phyloP scores from a whole-genome alignment of 2,888 invertebrate genomes.

The Drosophila robusta region DNA sequence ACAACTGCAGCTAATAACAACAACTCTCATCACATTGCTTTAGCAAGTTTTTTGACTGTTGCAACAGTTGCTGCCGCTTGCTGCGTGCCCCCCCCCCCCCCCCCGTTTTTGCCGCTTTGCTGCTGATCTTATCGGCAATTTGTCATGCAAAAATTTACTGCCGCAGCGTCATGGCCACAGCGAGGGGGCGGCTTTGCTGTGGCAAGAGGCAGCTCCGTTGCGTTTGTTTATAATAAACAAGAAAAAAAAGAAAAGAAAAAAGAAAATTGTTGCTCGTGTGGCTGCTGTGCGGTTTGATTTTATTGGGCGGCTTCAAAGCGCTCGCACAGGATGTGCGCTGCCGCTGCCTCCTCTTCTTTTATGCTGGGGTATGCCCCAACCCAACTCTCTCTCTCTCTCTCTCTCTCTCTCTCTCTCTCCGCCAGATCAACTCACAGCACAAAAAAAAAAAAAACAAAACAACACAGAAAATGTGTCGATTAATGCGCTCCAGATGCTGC shows the following conservation, averaged over 20 bases:
- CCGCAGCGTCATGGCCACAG: constrained; percentile 38
- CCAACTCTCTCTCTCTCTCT: constrained; percentile 1
- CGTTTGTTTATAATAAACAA: constrained; percentile 68
- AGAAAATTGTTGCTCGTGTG: constrained; percentile 49
- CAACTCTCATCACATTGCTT: constrained; percentile 38
- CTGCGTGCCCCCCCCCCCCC: constrained; percentile 30
- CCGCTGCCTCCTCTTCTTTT: constrained; percentile 12
- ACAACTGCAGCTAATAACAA: constrained; percentile 8
- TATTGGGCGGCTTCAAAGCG: constrained; percentile 69
- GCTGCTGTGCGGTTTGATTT: constrained; percentile 42
- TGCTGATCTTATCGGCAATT: constrained; percentile 81
- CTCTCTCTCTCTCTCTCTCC: constrained; percentile 18
- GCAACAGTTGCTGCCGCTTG: constrained; percentile 20
- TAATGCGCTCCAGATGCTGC: constrained; percentile 79
- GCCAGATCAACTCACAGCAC: constrained; percentile 60
- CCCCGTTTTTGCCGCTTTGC: constrained; percentile 27
- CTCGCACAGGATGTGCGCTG: constrained; percentile 65
- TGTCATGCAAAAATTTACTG: constrained; percentile 81
- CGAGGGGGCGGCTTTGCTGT: neutral
- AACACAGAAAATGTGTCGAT: constrained; percentile 74
- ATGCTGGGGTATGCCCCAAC: constrained; percentile 15
- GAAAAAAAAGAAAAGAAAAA: constrained; percentile 6
- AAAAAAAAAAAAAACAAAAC: constrained; percentile 5
- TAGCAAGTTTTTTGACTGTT: constrained; percentile 28
- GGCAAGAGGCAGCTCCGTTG: constrained; percentile 16